phyloP scores from a whole-genome alignment of 2,797 vertebrate species.

The Melanogrammus aeglefinus region DNA sequence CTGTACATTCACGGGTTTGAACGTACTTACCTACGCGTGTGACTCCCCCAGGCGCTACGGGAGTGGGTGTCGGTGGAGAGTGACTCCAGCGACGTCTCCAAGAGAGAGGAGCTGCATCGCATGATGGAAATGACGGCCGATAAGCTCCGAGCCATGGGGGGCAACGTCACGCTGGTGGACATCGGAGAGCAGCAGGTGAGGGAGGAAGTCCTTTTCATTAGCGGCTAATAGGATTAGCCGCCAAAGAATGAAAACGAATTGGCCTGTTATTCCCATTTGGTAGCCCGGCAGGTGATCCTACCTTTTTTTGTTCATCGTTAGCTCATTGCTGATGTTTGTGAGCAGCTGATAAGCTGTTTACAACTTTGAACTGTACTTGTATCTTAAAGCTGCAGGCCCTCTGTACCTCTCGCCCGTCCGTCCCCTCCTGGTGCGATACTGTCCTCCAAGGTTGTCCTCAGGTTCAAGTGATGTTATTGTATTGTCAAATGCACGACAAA shows the following conservation, averaged over 20 bases:
- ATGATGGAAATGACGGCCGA: conserved; percentile 75
- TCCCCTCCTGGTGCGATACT: too few species aligned
- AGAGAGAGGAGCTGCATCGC: conserved; percentile 63
- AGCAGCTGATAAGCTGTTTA: background rate
- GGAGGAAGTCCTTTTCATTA: conserved; percentile 7
- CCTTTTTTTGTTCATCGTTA: background rate
- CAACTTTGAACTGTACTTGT: background rate
- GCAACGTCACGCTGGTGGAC: conserved; percentile 67
- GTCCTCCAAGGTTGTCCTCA: too few species aligned
- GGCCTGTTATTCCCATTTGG: background rate
- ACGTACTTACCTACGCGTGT: background rate
- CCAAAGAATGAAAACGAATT: background rate
- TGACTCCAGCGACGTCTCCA: conserved; percentile 72
- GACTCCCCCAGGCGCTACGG: conserved; percentile 59
- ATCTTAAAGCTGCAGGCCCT: background rate
- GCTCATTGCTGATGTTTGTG: background rate
- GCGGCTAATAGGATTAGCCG: background rate
- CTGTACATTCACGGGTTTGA: too few species aligned
- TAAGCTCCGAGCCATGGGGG: conserved; percentile 69
- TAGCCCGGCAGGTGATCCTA: background rate
- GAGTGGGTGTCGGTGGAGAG: conserved; percentile 77
- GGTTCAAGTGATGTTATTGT: too few species aligned
- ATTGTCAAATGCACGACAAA: too few species aligned
- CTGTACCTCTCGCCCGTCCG: background rate
- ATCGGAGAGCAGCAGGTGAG: conserved; percentile 71